Base-by-base conservation (phyloP, 2,888 invertebrate genomes). In the Sesamia inferens region DNA sequence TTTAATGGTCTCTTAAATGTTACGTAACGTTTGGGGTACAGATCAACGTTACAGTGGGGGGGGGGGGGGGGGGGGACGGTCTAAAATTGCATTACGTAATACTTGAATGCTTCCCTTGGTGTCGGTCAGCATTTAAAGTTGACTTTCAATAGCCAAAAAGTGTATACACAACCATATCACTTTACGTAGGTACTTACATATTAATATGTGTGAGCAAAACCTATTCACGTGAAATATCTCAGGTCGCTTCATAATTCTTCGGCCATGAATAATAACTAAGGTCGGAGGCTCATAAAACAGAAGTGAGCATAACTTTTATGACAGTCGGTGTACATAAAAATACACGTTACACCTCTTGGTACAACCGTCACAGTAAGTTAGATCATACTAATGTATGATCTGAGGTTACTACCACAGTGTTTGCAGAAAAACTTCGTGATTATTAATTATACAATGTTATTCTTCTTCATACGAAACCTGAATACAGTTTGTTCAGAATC, bases 201-300 rank as follows among this genome's bases (percentile, higher is more conserved):
- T 31, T 31, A 31, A 31, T 31, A 24, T 22, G 44, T n/a, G 16
- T 24, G 4, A 68, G 14, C 14, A 24, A 61, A 61, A 31, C 22
- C 31, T 59, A 64, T 24, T 42, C 14, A 39, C 54, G 14, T 57
- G 39, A 59, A 44, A 44, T 61, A 68, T 66, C 14, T 44, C 62
- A 72, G 68, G 63, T 19, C 31, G 57, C 47, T 70, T 67, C 51
- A 69, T 81, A 69, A 54, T 67, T 70, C 67, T 77, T 70, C 69
- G 61, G 54, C 24, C 68, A 57, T 77, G 77, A 73, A 81, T 77
- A 68, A 44, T 69, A 24, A 80, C 57, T 70, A 51, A 71, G 68
- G n/a, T 54, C 11, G 44, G 44, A 6, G 51, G 63, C n/a, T 13
- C 31, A 64, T 48, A 58, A 70, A 80, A 69, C 51, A 13, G 66